Evolutionary conservation across 1,140 invertebrate genomes (phyloP), one percentile per base, ranked within the genome.

Genomic region (Periplaneta americana): DNA sequence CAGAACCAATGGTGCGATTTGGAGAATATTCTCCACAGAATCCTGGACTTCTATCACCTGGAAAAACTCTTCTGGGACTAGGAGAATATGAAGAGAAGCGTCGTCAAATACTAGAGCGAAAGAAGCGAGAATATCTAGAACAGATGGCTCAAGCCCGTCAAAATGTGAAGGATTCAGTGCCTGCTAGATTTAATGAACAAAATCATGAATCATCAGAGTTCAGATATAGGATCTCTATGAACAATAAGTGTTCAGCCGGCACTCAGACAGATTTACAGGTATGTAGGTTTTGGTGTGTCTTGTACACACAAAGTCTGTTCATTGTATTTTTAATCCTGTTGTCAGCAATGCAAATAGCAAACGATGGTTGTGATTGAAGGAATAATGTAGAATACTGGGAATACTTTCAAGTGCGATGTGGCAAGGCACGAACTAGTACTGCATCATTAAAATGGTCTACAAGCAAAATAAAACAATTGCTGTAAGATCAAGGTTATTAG

Each of bases 71-170:
- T 10, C 22, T 78, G 28, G 77, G 77, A 32, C 34, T 78, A 13
- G 77, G 77, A 28, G 77, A 78, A 31, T 78, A 78, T 39, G 77
- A 78, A 39, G 77, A 78, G 28, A 78, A 78, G 28, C 35, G 77
- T 31, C 77, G 77, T n/a, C 15, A 37, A 28, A 36, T 78, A 48
- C 35, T 78, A 9, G 77, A 78, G 15, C 35, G 32, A 10, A 78
- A 78, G 33, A 78, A 78, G 39, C 77, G 13, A 0, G 77, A 78
- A 31, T 78, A 32, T 13, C 77, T 32, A 31, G 35, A 78, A n/a
- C 77, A 78, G 77, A 78, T 78, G 77, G 77, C 18, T 18, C 77
- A 78, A 48, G 77, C 39, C 22, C 28, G 77, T 39, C 48, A 66
- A n/a, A 8, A 8, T 2, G 48, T 66, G n/a, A 66, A 66, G 28